Conservation (phyloP, 2,888 invertebrate species). For the Callosobruchus maculatus region DNA sequence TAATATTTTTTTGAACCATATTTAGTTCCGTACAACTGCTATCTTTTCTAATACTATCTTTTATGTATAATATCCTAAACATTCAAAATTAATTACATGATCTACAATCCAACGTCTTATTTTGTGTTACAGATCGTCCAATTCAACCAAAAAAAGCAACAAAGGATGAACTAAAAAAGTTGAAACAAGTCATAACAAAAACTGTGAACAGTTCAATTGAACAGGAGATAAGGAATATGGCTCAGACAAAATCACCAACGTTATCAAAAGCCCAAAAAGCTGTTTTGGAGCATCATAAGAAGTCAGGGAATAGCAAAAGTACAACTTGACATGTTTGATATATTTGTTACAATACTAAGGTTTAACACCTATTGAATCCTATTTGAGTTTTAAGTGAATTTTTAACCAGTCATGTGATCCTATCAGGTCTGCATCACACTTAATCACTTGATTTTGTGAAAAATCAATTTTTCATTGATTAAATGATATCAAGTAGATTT, state of each 20-base stretch:
- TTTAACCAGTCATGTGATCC: not conserved
- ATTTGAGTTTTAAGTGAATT: too few species aligned
- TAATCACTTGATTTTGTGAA: too few species aligned
- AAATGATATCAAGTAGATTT: too few species aligned
- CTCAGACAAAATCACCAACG: constrained; percentile 46
- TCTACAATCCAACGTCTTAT: not conserved
- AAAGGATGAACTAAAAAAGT: constrained; percentile 57
- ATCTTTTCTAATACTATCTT: too few species aligned
- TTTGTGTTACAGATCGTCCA: constrained; percentile 55
- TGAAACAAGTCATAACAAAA: constrained; percentile 65
- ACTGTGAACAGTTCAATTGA: constrained; percentile 69
- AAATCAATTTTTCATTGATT: too few species aligned
- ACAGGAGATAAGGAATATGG: constrained; percentile 60
- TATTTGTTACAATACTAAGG: too few species aligned
- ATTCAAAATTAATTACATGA: too few species aligned
- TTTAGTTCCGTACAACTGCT: too few species aligned
- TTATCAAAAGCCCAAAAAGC: constrained; percentile 55
- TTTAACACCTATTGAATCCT: too few species aligned
- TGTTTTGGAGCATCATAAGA: constrained; percentile 44
- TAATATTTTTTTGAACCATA: too few species aligned
- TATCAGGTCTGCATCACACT: not conserved
- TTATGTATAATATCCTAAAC: too few species aligned
- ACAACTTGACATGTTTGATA: constrained; percentile 1
- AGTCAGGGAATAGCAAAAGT: constrained; percentile 1
- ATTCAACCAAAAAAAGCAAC: constrained; percentile 61